Evolutionary conservation across 2,888 invertebrate genomes (phyloP), one percentile per base, ranked within the genome.

Genomic region (Sycophila texana): DNA sequence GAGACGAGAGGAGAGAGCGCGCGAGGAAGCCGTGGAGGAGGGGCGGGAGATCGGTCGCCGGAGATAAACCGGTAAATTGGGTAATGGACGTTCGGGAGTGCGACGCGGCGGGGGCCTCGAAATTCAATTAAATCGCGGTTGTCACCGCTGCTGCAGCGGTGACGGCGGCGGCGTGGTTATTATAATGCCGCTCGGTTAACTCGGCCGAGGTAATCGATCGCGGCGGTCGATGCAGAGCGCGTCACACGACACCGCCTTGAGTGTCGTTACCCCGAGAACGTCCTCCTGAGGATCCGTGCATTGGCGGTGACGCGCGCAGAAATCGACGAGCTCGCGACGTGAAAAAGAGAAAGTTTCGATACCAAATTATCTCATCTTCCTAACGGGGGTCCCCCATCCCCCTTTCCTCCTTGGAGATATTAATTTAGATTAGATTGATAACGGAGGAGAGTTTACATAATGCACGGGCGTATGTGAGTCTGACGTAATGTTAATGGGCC

Each of bases 401-500:
- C 12, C 57, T 20, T 20, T 20, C 20, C 47, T 53, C 61, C 20
- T n/a, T 18, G 4, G 16, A 70, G 66, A 77, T 80, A 80, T 77
- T 80, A 77, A 77, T 77, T 80, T 80, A 80, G 80, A 80, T 80
- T 63, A 26, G 55, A 68, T 47, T 65, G 80, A 80, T 80, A 80
- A 80, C 63, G 66, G 55, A 39, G 10, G 39, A 10, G 39, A 80
- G 61, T 76, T 76, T 76, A 68, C 72, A 51, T 68, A 80, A 80
- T 68, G 7, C 26, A 20, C 4, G n/a, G 61, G 55, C 14, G 18
- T 57, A 13, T 22, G n/a, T 47, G 22, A 14, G 58, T 47, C 7
- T 47, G 73, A 66, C 53, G 71, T 75, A 79, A 75, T 61, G 49
- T 18, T 60, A 72, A 75, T 67, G 51, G 74, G 18, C 66, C 51